Conservation (phyloP, 2,113 vertebrate genomes). For the Eulemur rufifrons region DNA sequence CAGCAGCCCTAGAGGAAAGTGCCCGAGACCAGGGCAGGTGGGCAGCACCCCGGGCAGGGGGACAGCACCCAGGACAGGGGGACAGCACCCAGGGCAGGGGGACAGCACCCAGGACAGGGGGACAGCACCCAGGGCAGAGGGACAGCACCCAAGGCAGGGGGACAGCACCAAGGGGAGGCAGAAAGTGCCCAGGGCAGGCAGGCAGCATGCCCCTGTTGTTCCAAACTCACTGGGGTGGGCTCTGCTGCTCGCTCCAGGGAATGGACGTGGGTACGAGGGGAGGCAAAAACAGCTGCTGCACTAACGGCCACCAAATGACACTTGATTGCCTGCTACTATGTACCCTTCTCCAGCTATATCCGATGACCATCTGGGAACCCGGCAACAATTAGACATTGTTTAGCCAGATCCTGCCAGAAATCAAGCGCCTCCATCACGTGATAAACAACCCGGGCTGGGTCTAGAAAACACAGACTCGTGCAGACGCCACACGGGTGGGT, state of each 20-base stretch:
- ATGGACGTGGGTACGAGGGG: constrained; percentile 31
- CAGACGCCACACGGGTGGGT: neutral
- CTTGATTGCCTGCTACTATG: constrained; percentile 62
- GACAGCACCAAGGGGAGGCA: no score
- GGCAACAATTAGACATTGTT: constrained; percentile 74
- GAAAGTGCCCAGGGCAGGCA: no score
- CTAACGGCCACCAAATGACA: constrained; percentile 71
- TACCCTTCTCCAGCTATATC: constrained; percentile 71
- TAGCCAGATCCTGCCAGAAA: constrained; percentile 68
- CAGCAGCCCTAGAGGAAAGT: fast-evolving
- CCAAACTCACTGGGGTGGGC: constrained; percentile 65
- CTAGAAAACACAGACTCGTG: neutral
- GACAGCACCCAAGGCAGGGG: no score
- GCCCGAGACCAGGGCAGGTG: fast-evolving
- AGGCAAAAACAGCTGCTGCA: constrained; percentile 75
- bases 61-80: fast-evolving
- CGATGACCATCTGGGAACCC: constrained; percentile 80
- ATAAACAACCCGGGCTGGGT: constrained; percentile 27
- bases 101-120: fast-evolving
- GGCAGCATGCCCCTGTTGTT: neutral
- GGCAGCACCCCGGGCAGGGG: no score
- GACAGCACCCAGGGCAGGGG: no score
- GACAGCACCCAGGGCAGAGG: no score
- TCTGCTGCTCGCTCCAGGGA: constrained; percentile 57
- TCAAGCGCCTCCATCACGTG: constrained; percentile 28